Base-by-base conservation (phyloP, 2,113 vertebrate genomes). In the Morone saxatilis region DNA sequence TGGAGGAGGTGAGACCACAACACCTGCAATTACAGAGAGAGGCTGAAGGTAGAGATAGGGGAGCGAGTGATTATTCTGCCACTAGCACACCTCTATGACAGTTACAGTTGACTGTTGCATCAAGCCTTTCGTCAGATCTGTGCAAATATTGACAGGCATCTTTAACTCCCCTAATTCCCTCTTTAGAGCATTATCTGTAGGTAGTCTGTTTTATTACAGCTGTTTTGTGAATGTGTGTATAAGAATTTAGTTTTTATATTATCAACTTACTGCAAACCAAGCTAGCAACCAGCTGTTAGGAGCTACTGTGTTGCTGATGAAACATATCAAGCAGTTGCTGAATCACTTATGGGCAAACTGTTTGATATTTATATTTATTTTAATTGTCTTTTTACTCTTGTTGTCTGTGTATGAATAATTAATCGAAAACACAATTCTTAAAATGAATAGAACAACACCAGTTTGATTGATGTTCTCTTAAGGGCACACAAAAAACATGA, bases 1-100 rank as follows among this genome's bases (percentile, higher is more conserved):
- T 10, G 13, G 51, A 69, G 47, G 76, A 75, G 47, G 40, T 67
- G 57, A 53, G 62, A 86, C 63, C 54, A 51, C 68, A 69, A 68
- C 73, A 90, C 86, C 88, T 91, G 67, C 40, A 80, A 81, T 86
- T 78, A 80, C 63, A 73, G 60, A 62, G 6, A 67, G 51, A 12
- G 50, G 31, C 31, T 31, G 31, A 31, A 31, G 31, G 31, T 31
- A 31, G 31, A 31, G 31, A 31, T 2, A 31, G 31, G 31, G 31
- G 31, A 31, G 31, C 31, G 31, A 4, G 17, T 12, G 19, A 38
- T 40, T 17, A 54, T 11, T 16, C 1, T 62, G 45, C 36, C 9
- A 38, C 56, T 14, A 43, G 25, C 5, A 13, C 16, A 45, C 4
- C 5, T 43, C 9, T 11, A 4, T 14, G 43, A 3, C 22, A 38